Conservation (phyloP, 2,888 invertebrate species). For the Trichacis sp. region DNA sequence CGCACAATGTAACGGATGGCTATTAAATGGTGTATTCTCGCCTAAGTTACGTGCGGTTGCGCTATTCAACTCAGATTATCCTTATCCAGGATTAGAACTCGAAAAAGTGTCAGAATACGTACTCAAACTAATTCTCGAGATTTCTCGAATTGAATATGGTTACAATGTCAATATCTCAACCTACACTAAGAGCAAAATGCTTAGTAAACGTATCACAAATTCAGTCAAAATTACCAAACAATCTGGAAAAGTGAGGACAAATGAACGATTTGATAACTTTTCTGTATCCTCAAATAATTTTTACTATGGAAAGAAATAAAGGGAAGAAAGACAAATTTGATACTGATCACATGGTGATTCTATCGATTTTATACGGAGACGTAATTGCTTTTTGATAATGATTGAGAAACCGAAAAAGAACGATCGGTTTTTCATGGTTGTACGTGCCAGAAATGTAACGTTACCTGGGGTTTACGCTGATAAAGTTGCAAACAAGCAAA, state of each 20-base stretch:
- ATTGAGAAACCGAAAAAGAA: background rate
- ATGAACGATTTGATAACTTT: no score
- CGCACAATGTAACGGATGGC: conserved; percentile 17
- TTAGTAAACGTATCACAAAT: no score
- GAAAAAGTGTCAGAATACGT: conserved; percentile 50
- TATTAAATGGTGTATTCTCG: conserved; percentile 53
- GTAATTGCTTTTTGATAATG: conserved; percentile 30
- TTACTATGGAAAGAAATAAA: no score
- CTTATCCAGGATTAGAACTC: conserved; percentile 51
- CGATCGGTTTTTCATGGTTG: background rate
- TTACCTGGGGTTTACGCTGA: conserved; percentile 19
- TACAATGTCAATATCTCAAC: no score
- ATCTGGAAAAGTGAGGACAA: no score
- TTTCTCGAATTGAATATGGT: no score
- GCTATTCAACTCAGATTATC: conserved; percentile 63
- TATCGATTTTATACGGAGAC: no score
- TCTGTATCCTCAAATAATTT: no score
- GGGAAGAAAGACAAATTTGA: no score
- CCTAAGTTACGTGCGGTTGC: conserved; percentile 53
- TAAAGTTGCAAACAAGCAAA: conserved; percentile 60
- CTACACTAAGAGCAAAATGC: no score
- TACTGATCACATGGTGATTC: no score
- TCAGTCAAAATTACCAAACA: no score
- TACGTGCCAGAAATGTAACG: conserved; percentile 14
- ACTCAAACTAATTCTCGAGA: conserved; percentile 51